Percentiles rank a stretch among this genome's conserved stretches.
These are phyloP conservation scores for Phataginus tetradactyla DNA, from an alignment of 2,797 vertebrate genomes.

Conservation along the genomic window DNA sequence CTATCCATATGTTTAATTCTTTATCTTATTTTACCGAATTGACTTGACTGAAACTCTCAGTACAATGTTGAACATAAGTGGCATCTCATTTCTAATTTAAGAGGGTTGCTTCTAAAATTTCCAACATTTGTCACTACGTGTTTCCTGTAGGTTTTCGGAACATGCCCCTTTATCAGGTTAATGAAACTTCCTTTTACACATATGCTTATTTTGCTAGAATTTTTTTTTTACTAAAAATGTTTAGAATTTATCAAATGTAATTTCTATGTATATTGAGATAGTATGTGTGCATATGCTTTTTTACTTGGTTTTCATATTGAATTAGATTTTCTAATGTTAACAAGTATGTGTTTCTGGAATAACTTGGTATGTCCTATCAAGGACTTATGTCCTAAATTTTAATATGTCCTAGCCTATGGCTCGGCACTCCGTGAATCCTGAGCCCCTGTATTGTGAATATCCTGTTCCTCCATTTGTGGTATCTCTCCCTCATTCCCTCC, in stretches of 20 bases:
- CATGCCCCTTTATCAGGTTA: background rate
- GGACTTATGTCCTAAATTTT: too few species aligned
- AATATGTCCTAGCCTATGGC: background rate
- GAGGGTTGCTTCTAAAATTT: background rate
- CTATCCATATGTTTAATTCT: background rate
- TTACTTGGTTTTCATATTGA: background rate
- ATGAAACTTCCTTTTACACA: background rate
- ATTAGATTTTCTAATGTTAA: constrained; percentile 2
- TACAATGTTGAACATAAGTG: background rate
- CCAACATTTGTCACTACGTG: background rate
- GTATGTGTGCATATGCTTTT: background rate
- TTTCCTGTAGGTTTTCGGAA: background rate
- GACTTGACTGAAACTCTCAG: background rate
- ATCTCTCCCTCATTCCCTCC: accelerated
- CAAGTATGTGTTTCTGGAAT: background rate
- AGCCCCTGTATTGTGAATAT: background rate
- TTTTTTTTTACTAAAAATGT: background rate
- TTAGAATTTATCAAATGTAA: background rate
- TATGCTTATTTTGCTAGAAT: background rate
- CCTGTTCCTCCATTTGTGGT: background rate
- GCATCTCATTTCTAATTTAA: background rate
- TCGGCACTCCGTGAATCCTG: background rate
- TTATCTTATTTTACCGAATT: background rate
- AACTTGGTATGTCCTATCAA: background rate
- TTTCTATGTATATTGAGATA: background rate